These are phyloP conservation scores for Drosophila mimica DNA, from an alignment of 2,888 invertebrate species.

Conservation along the genomic window DNA sequence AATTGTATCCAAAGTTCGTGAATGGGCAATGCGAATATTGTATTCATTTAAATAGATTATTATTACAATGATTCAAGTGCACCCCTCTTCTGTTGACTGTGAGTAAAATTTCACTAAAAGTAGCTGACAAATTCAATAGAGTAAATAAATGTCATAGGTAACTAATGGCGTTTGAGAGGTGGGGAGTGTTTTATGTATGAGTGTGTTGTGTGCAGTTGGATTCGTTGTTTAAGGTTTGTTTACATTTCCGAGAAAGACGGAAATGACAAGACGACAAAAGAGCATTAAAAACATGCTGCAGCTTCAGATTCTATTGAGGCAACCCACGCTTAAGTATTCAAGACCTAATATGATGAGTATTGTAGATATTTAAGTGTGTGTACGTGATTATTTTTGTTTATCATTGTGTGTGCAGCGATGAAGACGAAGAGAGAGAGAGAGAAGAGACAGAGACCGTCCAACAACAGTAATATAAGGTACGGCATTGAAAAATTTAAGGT, in stretches of 20 bases:
- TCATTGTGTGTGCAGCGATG: slow-evolving; percentile 49
- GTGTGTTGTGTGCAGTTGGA: slow-evolving; percentile 14
- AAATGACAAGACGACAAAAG: slow-evolving; percentile 60
- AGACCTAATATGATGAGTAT: slow-evolving; percentile 18
- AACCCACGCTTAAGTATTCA: slow-evolving; percentile 55
- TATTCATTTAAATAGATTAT: slow-evolving; percentile 38
- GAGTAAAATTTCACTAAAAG: slow-evolving; percentile 9
- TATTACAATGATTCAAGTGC: slow-evolving; percentile 20
- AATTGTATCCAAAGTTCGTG: slow-evolving; percentile 34
- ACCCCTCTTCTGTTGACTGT: slow-evolving; percentile 3
- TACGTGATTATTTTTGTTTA: slow-evolving; percentile 77
- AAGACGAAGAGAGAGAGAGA: slow-evolving; percentile 4
- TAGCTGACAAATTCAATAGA: slow-evolving; percentile 19
- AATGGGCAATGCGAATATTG: slow-evolving; percentile 11
- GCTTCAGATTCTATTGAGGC: background rate
- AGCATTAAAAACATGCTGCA: slow-evolving; percentile 42
- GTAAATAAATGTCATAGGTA: slow-evolving; percentile 35
- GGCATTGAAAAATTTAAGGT: slow-evolving; percentile 75
- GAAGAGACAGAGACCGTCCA: background rate
- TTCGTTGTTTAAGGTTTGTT: slow-evolving; percentile 54
- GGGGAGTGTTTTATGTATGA: background rate
- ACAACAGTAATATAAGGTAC: slow-evolving; percentile 30
- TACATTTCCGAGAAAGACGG: slow-evolving; percentile 69
- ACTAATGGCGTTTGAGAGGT: background rate
- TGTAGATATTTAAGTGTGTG: slow-evolving; percentile 21